Evolutionary conservation across 30 jellyfish, hydroid and myxozoan genomes (phyloP), one percentile per base, ranked within the genome.

Genomic region (Catostylus mosaicus): DNA sequence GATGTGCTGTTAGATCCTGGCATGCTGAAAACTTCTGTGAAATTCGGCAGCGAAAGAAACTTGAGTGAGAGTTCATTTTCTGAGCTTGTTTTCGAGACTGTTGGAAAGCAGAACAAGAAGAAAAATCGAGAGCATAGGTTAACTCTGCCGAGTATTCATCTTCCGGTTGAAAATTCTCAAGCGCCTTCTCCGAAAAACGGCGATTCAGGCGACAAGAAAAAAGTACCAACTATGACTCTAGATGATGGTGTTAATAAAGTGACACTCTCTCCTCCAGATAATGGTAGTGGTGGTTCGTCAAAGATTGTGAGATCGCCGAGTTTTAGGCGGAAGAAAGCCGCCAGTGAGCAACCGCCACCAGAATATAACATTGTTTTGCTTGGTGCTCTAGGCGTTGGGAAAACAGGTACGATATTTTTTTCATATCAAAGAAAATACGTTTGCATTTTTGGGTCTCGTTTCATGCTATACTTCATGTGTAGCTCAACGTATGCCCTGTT

Each of bases 361-460:
- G 97, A 82, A 60, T 89, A 73, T 59, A 90, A 90, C 51, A 63
- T 90, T 27, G 91, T 75, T 36, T 61, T 90, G 14, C 83, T 90
- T 11, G 97, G 97, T 31, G 92, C 89, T 18, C 63, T 90, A 11
- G 97, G 95, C 29, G 95, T 90, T 61, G 97, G 97, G 20, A 90
- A 90, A 78, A 90, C 97, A 67, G 97, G 97, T 90, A 71, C 7
- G 65, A 0, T 0, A 22, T 22, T 29, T 54, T 23, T 34, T 9
- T 50, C 0, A 4, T 10, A n/a, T n/a, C n/a, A n/a, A n/a, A n/a
- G n/a, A n/a, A n/a, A n/a, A n/a, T n/a, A n/a, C n/a, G n/a, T n/a
- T n/a, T n/a, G n/a, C n/a, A n/a, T n/a, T n/a, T n/a, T n/a, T n/a
- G n/a, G n/a, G n/a, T n/a, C n/a, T n/a, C n/a, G n/a, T n/a, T n/a